Percentiles rank a stretch among this genome's conserved stretches.
These are phyloP conservation scores for Altica lythri DNA, from an alignment of 2,888 invertebrate genomes.

Conservation along the genomic window DNA sequence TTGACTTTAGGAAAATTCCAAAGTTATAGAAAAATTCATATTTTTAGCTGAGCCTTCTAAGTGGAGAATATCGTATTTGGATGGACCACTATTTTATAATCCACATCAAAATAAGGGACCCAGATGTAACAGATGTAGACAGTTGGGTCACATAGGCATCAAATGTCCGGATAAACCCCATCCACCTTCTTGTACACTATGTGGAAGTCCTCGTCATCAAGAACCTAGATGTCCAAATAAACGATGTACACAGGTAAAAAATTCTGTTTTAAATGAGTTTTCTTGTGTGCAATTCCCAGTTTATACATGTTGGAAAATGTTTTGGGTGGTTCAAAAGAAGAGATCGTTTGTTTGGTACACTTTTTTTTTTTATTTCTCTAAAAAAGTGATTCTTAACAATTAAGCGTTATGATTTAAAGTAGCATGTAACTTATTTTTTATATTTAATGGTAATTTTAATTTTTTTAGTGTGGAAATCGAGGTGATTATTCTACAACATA, in stretches of 20 bases:
- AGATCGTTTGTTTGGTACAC: too few species aligned
- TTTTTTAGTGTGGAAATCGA: slow-evolving; percentile 69
- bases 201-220: slow-evolving; percentile 68
- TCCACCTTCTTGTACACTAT: slow-evolving; percentile 65
- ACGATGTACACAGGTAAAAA: slow-evolving; percentile 73
- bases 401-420: too few species aligned
- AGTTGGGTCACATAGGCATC: slow-evolving; percentile 66
- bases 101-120: slow-evolving; percentile 33
- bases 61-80: slow-evolving; percentile 59
- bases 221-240: slow-evolving; percentile 71
- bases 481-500: slow-evolving; percentile 63
- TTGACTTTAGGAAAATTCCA: too few species aligned
- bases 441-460: slow-evolving; percentile 21
- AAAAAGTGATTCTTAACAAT: too few species aligned
- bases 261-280: slow-evolving; percentile 46
- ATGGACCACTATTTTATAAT: slow-evolving; percentile 34
- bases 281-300: background rate
- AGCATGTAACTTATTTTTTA: slow-evolving; percentile 1
- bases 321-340: too few species aligned
- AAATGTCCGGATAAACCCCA: slow-evolving; percentile 62
- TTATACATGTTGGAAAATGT: too few species aligned
- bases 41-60: slow-evolving; percentile 62
- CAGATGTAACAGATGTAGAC: slow-evolving; percentile 69
- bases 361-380: too few species aligned
- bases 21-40: slow-evolving; percentile 5